Conservation (phyloP, 23 tunicate species). For the Styela plicata region DNA sequence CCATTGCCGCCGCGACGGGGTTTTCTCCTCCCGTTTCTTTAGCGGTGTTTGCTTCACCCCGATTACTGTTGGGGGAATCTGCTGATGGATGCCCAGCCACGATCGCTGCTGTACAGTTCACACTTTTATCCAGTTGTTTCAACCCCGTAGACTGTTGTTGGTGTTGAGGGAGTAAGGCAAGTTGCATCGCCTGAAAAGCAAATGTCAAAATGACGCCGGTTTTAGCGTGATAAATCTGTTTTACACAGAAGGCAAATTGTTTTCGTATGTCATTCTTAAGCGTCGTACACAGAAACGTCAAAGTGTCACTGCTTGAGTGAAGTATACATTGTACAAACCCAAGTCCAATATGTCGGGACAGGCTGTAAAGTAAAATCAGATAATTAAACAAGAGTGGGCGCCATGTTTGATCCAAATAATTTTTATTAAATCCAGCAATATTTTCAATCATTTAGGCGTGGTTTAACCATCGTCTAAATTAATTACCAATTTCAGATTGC, state of each 20-base stretch:
- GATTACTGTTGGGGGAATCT: slow-evolving; percentile 37
- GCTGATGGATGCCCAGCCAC: slow-evolving; percentile 30
- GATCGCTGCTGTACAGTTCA: slow-evolving; percentile 14
- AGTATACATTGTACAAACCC: not conserved
- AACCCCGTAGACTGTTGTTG: slow-evolving; percentile 35
- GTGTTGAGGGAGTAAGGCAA: slow-evolving; percentile 66
- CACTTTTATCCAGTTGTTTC: slow-evolving; percentile 32
- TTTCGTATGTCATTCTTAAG: not conserved
- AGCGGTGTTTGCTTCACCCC: slow-evolving; percentile 25
- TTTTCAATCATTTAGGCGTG: not conserved
- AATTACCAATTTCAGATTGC: not conserved
- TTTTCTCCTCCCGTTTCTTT: slow-evolving; percentile 29
- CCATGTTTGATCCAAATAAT: not conserved
- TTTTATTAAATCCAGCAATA: not conserved
- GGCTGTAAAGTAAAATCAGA: not conserved
- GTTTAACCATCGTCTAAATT: not conserved
- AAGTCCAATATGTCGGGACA: not conserved
- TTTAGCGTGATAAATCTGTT: not conserved
- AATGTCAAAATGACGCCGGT: not conserved
- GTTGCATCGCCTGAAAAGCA: slow-evolving; percentile 68
- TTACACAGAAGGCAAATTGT: not conserved
- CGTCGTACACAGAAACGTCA: not conserved
- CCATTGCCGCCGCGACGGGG: slow-evolving; percentile 62
- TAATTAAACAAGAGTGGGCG: not conserved
- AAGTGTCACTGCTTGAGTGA: not conserved